Evolutionary conservation across 2,797 vertebrate genomes (phyloP), one percentile per base, ranked within the genome.

Genomic region (Lophotriccus pileatus): DNA sequence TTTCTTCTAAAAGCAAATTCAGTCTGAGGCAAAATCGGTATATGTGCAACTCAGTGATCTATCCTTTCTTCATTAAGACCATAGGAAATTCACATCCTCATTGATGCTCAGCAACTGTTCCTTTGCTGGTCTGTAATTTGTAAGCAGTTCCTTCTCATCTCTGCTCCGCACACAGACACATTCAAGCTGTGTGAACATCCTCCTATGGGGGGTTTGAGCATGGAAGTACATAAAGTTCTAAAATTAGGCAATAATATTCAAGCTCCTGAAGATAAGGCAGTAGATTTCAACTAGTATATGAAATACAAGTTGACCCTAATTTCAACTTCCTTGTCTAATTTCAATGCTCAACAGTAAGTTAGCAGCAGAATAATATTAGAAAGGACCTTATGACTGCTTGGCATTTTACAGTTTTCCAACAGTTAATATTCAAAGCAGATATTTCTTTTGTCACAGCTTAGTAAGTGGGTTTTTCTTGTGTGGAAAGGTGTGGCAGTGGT

Each of bases 371-470:
- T 77, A 64, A 93, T 89, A 92, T 64, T 79, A 73, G 60, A 85
- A 94, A 76, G n/a, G 44, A 84, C 22, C 14, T 81, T 74, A 27
- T 76, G 36, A 80, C 25, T 92, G 34, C 6, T 56, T 87, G 67
- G 28, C 50, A 66, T 93, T 92, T 95, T 84, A 32, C 10, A 60
- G 27, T 89, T 92, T 92, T 75, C 27, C 20, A 52, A 39, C 59
- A 85, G 66, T 93, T 96, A 92, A 80, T 96, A 94, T 93, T 86
- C 80, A 77, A 78, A 95, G 64, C 41, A 52, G 22, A 13, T 58
- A 66, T 66, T 93, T 95, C 74, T 50, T 94, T 93, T 96, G 74
- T 93, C 14, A 93, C 44, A 66, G 32, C 56, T 72, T 41, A 93
- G 14, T 67, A 86, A 69, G 68, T 75, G 27, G 24, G 39, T 81